A percentile compares a stretch with the other conserved stretches of the same genome.
These are phyloP conservation scores for Standfussiana lucernea DNA, from an alignment of 2,888 invertebrate genomes.

Conservation along the genomic window DNA sequence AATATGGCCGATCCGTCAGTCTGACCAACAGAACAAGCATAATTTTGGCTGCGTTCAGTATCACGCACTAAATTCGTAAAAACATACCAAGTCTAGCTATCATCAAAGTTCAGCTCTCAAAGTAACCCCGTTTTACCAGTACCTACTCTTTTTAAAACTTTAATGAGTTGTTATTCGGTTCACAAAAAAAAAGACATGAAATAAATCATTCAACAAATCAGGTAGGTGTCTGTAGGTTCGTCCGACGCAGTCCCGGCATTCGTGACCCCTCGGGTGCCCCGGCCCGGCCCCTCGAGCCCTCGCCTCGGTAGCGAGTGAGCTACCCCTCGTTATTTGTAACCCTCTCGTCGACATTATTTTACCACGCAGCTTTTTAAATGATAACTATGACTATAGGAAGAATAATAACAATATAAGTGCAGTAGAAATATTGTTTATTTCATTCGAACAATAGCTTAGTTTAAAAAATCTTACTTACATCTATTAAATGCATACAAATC, in stretches of 20 bases:
- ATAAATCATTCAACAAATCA: not conserved
- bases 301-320: not conserved
- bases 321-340: conserved; percentile 35
- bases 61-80: too few relatives aligned
- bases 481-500: conserved; percentile 62
- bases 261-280: not conserved
- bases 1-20: too few relatives aligned
- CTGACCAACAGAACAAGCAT: too few relatives aligned
- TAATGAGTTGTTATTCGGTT: not conserved
- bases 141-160: too few relatives aligned
- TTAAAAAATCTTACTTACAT: conserved; percentile 60
- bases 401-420: conserved; percentile 21
- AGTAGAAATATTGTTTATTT: conserved; percentile 57
- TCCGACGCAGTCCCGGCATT: not conserved
- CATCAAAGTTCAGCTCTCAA: too few relatives aligned
- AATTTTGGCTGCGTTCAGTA: too few relatives aligned
- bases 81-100: too few relatives aligned
- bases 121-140: too few relatives aligned
- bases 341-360: conserved; percentile 22
- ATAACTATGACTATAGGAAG: not conserved
- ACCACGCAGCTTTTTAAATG: conserved; percentile 15
- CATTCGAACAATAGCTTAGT: conserved; percentile 45
- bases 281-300: too few relatives aligned
- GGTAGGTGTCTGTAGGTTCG: not conserved
- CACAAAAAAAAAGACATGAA: not conserved